Conservation (phyloP, 2,113 vertebrate species). For the Tragelaphus imberbis region DNA sequence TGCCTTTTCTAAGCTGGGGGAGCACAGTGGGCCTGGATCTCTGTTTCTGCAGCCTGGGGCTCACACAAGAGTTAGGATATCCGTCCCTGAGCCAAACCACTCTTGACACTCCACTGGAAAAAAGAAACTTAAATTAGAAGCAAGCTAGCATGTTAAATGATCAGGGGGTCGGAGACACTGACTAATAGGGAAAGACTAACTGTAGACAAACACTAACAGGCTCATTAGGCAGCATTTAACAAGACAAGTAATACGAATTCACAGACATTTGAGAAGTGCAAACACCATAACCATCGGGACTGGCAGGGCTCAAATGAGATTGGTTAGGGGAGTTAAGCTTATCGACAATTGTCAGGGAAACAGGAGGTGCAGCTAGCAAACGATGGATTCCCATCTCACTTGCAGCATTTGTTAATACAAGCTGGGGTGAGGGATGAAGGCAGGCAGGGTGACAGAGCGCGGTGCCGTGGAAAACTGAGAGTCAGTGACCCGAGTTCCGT, state of each 20-base stretch:
- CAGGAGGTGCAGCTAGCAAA: neutral
- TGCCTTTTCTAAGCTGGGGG: neutral
- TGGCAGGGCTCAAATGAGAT: neutral
- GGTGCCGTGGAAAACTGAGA: neutral
- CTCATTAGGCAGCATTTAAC: conserved; percentile 39
- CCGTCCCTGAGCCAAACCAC: neutral
- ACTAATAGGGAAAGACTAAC: neutral
- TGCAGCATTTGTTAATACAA: neutral
- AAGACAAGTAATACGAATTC: neutral
- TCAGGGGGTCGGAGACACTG: neutral
- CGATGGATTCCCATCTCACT: neutral
- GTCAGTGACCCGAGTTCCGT: neutral
- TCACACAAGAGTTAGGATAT: neutral
- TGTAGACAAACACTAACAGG: neutral
- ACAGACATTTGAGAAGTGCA: neutral
- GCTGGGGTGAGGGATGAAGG: no score
- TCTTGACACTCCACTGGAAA: neutral
- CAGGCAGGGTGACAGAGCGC: neutral
- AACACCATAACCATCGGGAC: neutral
- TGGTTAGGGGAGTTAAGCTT: neutral
- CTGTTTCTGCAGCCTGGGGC: neutral
- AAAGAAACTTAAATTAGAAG: neutral
- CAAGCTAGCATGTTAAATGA: neutral
- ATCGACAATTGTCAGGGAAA: neutral
- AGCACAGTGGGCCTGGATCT: neutral